Percentiles rank a stretch among this genome's conserved stretches.
These are phyloP conservation scores for Palythoa caribaeorum DNA, from an alignment of 92 coral and sea anemone species.

Conservation along the genomic window DNA sequence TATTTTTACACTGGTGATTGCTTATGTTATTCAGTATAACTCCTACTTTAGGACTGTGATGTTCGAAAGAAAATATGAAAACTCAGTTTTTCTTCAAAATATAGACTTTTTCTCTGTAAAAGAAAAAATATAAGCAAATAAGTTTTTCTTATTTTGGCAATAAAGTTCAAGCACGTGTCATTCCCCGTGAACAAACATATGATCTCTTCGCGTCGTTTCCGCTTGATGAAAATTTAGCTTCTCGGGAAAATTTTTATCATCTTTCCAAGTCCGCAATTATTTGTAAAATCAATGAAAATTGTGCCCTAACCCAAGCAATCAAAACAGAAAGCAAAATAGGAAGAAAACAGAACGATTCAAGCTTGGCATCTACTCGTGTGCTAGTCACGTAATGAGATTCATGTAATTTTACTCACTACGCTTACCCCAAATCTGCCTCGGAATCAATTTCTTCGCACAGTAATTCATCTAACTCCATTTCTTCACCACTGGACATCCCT, in stretches of 20 bases:
- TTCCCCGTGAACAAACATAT: slow-evolving; percentile 7
- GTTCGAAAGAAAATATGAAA: slow-evolving; percentile 1
- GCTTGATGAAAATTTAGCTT: neutral
- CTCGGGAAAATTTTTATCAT: neutral
- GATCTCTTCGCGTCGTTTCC: slow-evolving; percentile 14
- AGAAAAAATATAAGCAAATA: neutral
- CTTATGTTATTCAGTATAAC: neutral
- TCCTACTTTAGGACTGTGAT: neutral
- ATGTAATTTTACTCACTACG: neutral
- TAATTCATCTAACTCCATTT: slow-evolving; percentile 15
- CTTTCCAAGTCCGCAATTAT: neutral
- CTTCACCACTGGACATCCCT: slow-evolving; percentile 32
- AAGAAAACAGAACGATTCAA: neutral
- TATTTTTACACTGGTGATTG: neutral
- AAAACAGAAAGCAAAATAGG: neutral
- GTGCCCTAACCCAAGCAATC: neutral
- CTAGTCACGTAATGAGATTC: neutral
- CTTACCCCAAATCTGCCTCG: slow-evolving; percentile 20
- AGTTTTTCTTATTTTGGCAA: slow-evolving; percentile 9
- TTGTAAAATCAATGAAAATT: neutral
- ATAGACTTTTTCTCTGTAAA: neutral
- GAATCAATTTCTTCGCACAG: slow-evolving; percentile 3
- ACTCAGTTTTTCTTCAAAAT: neutral
- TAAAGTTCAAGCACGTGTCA: slow-evolving; percentile 6
- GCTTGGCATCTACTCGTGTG: slow-evolving; percentile 7